Percentiles rank a stretch among this genome's conserved stretches.
Evolutionary conservation across 2,888 invertebrate species (phyloP).

Genomic region (Galerucella calmariensis): DNA sequence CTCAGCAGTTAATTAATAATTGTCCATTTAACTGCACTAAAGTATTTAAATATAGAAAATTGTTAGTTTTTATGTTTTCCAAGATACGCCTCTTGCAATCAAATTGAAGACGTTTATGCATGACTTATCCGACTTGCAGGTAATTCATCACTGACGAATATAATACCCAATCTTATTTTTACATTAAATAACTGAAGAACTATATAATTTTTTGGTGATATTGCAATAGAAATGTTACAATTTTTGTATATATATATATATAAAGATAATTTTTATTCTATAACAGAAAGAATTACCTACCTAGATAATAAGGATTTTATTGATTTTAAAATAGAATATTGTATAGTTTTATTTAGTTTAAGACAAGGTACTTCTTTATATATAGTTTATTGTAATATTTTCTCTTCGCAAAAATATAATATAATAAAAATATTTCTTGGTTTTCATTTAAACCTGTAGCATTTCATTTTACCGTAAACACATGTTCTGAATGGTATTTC

Average conservation of each 20-base stretch:
- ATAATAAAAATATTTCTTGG: constrained; percentile 43
- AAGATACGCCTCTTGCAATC: background rate
- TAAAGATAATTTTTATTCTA: constrained; percentile 55
- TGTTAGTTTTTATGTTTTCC: background rate
- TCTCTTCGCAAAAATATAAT: constrained; percentile 59
- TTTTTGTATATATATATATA: constrained; percentile 56
- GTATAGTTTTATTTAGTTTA: constrained; percentile 61
- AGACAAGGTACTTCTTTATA: constrained; percentile 60
- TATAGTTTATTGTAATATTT: constrained; percentile 62
- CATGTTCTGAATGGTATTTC: too few species aligned
- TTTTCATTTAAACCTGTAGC: background rate
- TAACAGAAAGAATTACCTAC: constrained; percentile 54
- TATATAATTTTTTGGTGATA: constrained; percentile 52
- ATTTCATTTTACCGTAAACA: background rate
- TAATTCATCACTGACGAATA: constrained; percentile 40
- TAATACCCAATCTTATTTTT: constrained; percentile 20
- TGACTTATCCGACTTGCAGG: constrained; percentile 41
- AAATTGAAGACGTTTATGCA: constrained; percentile 5
- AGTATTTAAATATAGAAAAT: too few species aligned
- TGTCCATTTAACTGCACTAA: too few species aligned
- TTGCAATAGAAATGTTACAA: constrained; percentile 54
- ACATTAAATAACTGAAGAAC: constrained; percentile 29
- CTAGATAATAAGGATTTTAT: constrained; percentile 55
- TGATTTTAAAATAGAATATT: constrained; percentile 57
- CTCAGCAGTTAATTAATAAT: background rate